phyloP scores from a whole-genome alignment of 2,888 invertebrate species.

The Caenorhabditis wallacei region DNA sequence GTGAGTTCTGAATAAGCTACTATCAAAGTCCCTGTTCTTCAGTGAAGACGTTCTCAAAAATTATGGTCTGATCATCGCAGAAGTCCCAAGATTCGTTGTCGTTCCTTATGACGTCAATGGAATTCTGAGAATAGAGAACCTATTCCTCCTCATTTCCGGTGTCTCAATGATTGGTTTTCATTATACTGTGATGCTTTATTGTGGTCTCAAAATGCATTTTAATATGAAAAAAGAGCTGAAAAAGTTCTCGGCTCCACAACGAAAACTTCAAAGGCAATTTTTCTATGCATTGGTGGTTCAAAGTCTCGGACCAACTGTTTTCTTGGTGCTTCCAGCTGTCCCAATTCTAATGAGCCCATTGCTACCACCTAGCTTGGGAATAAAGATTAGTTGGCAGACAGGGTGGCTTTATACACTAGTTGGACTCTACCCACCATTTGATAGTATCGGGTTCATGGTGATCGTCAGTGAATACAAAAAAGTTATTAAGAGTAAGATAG shows the following conservation, averaged over 20 bases:
- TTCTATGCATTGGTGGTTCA: constrained; percentile 22
- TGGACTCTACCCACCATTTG: constrained; percentile 21
- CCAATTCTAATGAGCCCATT: neutral
- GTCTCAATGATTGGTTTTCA: neutral
- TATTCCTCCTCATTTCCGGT: neutral
- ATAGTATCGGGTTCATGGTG: constrained; percentile 28
- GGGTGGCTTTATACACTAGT: constrained; percentile 4
- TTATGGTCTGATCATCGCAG: neutral
- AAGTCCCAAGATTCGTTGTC: constrained; percentile 1
- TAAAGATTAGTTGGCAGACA: neutral
- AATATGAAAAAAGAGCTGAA: constrained; percentile 4
- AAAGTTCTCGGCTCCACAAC: constrained; percentile 9
- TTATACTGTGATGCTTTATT: constrained; percentile 9
- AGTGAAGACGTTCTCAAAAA: neutral
- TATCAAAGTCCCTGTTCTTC: neutral
- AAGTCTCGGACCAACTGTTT: constrained; percentile 6
- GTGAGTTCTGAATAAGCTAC: neutral
- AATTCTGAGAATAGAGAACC: neutral
- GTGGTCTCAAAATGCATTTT: constrained; percentile 14
- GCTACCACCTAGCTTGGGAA: neutral
- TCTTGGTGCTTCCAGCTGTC: constrained; percentile 6
- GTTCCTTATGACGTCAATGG: constrained; percentile 1
- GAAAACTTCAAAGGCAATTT: constrained; percentile 22
- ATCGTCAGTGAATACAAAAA: constrained; percentile 19
- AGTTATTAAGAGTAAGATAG: neutral